Conservation (phyloP, 2,797 vertebrate genomes). For the Calcarius lapponicus region DNA sequence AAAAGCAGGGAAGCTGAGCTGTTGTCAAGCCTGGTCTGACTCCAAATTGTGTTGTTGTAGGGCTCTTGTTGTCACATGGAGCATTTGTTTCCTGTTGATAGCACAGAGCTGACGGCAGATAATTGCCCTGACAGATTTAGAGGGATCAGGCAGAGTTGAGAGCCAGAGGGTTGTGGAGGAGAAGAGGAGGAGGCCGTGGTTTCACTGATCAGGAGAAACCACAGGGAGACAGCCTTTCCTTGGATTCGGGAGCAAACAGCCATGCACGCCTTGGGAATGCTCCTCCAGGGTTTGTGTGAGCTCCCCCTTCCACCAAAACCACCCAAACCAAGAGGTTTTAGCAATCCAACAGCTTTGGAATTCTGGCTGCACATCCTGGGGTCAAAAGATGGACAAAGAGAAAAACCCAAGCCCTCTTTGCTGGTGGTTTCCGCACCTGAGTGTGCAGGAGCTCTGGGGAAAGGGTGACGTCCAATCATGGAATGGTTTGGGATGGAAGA, state of each 20-base stretch:
- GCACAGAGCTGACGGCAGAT: neutral
- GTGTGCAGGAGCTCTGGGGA: neutral
- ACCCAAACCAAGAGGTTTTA: neutral
- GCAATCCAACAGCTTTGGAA: neutral
- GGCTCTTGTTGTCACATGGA: neutral
- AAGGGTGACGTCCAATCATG: neutral
- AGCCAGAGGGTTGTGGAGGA: neutral
- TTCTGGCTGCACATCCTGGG: neutral
- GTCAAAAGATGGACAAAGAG: neutral
- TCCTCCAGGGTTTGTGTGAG: neutral
- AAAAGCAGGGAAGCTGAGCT: neutral
- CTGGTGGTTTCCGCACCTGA: neutral
- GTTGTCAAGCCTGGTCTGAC: neutral
- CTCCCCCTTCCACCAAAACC: neutral
- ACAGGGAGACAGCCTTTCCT: neutral
- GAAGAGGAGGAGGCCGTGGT: neutral
- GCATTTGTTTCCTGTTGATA: slow-evolving; percentile 15
- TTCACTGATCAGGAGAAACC: neutral
- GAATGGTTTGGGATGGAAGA: neutral
- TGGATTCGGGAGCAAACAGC: neutral
- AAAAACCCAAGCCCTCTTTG: neutral
- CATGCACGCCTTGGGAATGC: neutral
- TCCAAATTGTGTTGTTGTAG: neutral
- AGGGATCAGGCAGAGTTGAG: neutral
- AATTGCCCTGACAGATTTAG: neutral